phyloP scores from a whole-genome alignment of 2,113 vertebrate species.

The Spea multiplicata region DNA sequence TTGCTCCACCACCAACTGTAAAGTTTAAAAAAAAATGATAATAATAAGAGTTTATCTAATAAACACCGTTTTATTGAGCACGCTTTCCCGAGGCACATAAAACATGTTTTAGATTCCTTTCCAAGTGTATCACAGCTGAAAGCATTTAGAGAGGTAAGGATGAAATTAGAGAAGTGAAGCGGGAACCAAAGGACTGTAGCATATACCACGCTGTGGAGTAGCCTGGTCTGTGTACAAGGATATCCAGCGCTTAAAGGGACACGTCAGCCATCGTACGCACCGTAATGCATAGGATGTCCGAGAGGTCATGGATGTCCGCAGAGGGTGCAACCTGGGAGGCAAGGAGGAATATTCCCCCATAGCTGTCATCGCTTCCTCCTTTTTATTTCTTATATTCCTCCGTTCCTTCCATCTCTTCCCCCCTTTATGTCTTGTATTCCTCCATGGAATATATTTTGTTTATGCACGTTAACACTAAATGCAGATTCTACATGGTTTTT shows the following conservation, averaged over 20 bases:
- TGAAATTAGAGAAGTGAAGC: slow-evolving; percentile 32
- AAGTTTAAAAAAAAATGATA: background rate
- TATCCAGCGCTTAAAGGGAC: slow-evolving; percentile 8
- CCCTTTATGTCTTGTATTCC: too few relatives aligned
- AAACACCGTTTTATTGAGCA: slow-evolving; percentile 14
- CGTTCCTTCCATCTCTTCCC: too few relatives aligned
- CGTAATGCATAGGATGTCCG: too few relatives aligned
- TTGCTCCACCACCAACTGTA: background rate
- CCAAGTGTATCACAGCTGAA: slow-evolving; percentile 32
- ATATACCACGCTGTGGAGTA: background rate
- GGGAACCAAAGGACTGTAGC: slow-evolving; percentile 12
- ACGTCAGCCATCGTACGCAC: too few relatives aligned
- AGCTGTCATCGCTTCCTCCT: too few relatives aligned
- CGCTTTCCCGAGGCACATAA: slow-evolving; percentile 17
- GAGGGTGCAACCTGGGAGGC: too few relatives aligned
- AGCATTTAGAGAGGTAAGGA: slow-evolving; percentile 28
- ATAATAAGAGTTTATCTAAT: slow-evolving; percentile 1
- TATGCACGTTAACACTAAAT: too few relatives aligned
- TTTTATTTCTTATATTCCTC: too few relatives aligned
- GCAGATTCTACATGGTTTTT: too few relatives aligned
- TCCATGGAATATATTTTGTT: too few relatives aligned
- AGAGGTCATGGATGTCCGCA: too few relatives aligned
- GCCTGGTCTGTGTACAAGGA: background rate
- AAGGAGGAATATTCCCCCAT: too few relatives aligned
- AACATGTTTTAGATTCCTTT: slow-evolving; percentile 10